phyloP scores from a whole-genome alignment of 2,888 invertebrate genomes.

The Oligia strigilis region DNA sequence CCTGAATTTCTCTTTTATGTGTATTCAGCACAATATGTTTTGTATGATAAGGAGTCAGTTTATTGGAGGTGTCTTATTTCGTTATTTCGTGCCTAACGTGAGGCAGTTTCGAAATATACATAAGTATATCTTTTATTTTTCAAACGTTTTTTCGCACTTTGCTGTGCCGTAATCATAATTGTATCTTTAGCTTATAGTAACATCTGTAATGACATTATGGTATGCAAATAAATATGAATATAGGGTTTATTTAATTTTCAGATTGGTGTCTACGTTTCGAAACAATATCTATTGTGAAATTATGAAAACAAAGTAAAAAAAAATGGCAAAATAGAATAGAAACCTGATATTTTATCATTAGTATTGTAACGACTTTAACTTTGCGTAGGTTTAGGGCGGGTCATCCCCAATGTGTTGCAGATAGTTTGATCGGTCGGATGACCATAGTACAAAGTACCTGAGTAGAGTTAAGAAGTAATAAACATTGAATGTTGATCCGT shows the following conservation, averaged over 20 bases:
- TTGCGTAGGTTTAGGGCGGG: not conserved
- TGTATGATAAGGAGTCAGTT: slow-evolving; percentile 49
- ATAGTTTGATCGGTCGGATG: not conserved
- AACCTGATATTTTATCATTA: not conserved
- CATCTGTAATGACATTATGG: too few species aligned
- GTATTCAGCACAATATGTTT: slow-evolving; percentile 59
- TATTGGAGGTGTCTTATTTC: slow-evolving; percentile 46
- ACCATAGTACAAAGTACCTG: not conserved
- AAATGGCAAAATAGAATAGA: not conserved
- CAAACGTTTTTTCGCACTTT: too few species aligned
- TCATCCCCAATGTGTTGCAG: not conserved
- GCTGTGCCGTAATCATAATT: too few species aligned
- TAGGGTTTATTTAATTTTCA: not conserved
- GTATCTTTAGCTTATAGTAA: too few species aligned
- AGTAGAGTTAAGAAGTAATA: not conserved
- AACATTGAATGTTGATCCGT: not conserved
- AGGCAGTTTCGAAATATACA: slow-evolving; percentile 9
- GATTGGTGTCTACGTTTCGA: not conserved
- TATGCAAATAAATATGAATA: too few species aligned
- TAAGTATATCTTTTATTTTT: slow-evolving; percentile 4
- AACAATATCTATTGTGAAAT: not conserved
- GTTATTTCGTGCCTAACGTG: slow-evolving; percentile 31
- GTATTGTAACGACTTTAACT: too few species aligned
- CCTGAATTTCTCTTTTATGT: slow-evolving; percentile 48
- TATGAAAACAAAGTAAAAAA: not conserved